Conservation (phyloP, 2,888 invertebrate species). For the Dascillus cervinus region DNA sequence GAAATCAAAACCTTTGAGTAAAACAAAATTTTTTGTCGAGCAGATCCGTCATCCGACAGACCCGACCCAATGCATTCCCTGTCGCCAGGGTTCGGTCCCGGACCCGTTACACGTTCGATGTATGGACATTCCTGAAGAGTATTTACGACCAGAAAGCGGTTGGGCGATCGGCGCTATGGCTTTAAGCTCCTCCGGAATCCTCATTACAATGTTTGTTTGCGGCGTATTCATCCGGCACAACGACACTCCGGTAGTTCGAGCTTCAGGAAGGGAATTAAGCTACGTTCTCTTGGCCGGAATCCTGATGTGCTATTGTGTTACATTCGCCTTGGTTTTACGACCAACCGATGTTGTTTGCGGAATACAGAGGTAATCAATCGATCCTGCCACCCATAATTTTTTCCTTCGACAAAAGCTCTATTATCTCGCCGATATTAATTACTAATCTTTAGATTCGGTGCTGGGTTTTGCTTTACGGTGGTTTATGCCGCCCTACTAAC, state of each 20-base stretch:
- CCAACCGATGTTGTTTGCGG: constrained; percentile 85
- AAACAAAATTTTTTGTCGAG: constrained; percentile 14
- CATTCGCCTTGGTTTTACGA: constrained; percentile 82
- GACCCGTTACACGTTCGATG: constrained; percentile 67
- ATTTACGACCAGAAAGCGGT: constrained; percentile 71
- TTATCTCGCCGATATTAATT: no score
- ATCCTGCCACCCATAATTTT: background rate
- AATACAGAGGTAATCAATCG: constrained; percentile 66
- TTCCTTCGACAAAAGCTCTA: no score
- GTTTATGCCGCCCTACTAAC: constrained; percentile 95
- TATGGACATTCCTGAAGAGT: constrained; percentile 73
- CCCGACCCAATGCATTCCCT: constrained; percentile 77
- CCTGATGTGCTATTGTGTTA: constrained; percentile 85
- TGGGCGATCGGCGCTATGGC: constrained; percentile 93
- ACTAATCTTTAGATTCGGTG: constrained; percentile 58
- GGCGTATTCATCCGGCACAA: constrained; percentile 61
- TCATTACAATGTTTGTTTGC: constrained; percentile 60
- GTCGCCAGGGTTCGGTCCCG: constrained; percentile 78
- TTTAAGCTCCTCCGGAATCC: constrained; percentile 76
- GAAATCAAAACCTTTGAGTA: no score
- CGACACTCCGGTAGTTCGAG: constrained; percentile 94
- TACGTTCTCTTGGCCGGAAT: constrained; percentile 88
- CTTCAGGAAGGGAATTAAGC: constrained; percentile 83
- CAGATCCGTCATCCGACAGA: constrained; percentile 74
- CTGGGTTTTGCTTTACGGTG: constrained; percentile 93